These are phyloP conservation scores for Pimephales promelas DNA, from an alignment of 2,113 vertebrate species.

Conservation along the genomic window DNA sequence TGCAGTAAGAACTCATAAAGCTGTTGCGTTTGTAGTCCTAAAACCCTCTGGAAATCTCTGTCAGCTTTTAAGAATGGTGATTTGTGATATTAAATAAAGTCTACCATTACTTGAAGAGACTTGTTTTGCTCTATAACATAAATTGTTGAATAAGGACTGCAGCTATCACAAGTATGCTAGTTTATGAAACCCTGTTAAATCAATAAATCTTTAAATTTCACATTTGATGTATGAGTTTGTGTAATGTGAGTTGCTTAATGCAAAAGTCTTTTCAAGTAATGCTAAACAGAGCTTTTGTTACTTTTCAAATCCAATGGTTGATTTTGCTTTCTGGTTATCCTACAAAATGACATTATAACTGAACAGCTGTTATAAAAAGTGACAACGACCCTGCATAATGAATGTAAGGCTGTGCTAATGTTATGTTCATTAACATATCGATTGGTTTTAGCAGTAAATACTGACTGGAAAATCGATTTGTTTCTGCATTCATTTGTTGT, in stretches of 20 bases:
- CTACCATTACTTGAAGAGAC: not conserved
- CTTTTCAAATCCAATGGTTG: not conserved
- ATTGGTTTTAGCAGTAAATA: constrained; percentile 73
- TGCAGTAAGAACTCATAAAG: not conserved
- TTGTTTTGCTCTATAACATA: not conserved
- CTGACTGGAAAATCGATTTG: constrained; percentile 58
- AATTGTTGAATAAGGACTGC: not conserved
- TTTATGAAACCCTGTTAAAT: not conserved
- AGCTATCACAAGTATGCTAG: not conserved
- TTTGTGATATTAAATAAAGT: not conserved
- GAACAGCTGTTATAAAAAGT: not conserved
- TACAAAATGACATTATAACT: constrained; percentile 22
- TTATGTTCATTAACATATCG: constrained; percentile 63
- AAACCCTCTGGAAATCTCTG: constrained; percentile 1
- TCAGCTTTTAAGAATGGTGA: constrained; percentile 5
- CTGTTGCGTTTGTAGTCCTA: constrained; percentile 5
- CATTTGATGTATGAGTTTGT: not conserved
- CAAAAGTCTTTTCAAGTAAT: not conserved
- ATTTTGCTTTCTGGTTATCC: constrained; percentile 7
- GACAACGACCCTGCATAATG: constrained; percentile 42
- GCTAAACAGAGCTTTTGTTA: not conserved
- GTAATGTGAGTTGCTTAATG: not conserved
- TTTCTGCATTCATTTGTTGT: not conserved
- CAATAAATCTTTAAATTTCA: not conserved
- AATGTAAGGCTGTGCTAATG: constrained; percentile 53